Evolutionary conservation across 1,140 invertebrate genomes (phyloP).

Genomic region (Zaprionus tsacasi): DNA sequence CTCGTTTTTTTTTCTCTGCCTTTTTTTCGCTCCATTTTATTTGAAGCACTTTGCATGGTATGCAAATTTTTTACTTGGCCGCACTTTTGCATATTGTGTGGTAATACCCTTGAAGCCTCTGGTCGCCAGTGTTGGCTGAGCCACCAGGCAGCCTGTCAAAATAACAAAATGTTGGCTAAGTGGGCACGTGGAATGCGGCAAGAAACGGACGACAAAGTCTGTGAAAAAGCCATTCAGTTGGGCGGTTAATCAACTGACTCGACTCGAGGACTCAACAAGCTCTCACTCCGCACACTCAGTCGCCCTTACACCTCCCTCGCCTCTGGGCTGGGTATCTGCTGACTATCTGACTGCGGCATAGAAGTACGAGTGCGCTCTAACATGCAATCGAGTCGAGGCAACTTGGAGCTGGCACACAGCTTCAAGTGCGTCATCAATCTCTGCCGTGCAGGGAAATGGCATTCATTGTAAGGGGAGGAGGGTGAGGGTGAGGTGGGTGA

Average conservation of each 20-base stretch:
- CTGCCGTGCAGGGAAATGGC: slow-evolving; percentile 52
- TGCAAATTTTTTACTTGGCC: slow-evolving; percentile 77
- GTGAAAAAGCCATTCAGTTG: slow-evolving; percentile 39
- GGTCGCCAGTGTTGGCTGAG: background rate
- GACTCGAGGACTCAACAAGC: slow-evolving; percentile 42
- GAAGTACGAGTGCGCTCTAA: slow-evolving; percentile 12
- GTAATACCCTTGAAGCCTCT: slow-evolving; percentile 33
- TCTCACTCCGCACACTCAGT: background rate
- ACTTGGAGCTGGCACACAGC: slow-evolving; percentile 42
- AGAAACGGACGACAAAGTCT: slow-evolving; percentile 48
- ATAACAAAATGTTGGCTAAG: slow-evolving; percentile 79
- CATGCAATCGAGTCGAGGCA: slow-evolving; percentile 54
- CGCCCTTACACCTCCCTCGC: background rate
- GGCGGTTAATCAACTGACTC: slow-evolving; percentile 53
- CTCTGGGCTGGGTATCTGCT: slow-evolving; percentile 6
- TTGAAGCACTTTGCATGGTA: slow-evolving; percentile 66
- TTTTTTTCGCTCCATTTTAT: slow-evolving; percentile 9
- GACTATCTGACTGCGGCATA: slow-evolving; percentile 25
- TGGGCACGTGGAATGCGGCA: slow-evolving; percentile 33
- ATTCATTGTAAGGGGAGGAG: slow-evolving; percentile 57
- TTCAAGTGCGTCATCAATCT: slow-evolving; percentile 81
- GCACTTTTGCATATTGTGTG: slow-evolving; percentile 57
- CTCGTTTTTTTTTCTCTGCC: no score
- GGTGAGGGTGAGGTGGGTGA: background rate
- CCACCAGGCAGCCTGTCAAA: slow-evolving; percentile 57